Evolutionary conservation across 2,888 invertebrate species (phyloP), one percentile per base, ranked within the genome.

Genomic region (Ectobius pallidus): DNA sequence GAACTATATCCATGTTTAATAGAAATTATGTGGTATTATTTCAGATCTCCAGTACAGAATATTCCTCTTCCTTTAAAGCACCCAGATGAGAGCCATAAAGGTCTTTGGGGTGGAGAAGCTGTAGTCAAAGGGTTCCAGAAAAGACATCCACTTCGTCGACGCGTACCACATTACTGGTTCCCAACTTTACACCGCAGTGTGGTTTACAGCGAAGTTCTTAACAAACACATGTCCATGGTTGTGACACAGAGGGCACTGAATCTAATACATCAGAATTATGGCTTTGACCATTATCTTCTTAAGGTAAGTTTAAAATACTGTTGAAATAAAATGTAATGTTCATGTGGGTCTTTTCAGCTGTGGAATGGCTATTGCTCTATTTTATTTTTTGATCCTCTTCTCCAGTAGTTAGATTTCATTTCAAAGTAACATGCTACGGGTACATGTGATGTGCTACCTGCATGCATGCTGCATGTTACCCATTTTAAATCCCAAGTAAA

Each of bases 61-160:
- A 79, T 89, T 52, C 89, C 92, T 34, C 83, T 98, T 34, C 93
- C 92, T 1, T 80, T 96, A 1, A 88, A 89, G 76, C 92, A 89
- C 81, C 94, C 97, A 0, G 85, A 87, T 46, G 95, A 98, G 84
- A 85, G 91, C 71, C 85, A 97, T 81, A 80, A 89, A 58, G 97
- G 97, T 39, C 86, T 99, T 76, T 99, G 98, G 98, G 99, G 97
- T 75, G 99, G 99, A 9, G 99, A 99, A 85, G 95, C 92, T 39
- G 88, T 99, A 0, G 85, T 99, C 25, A 92, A 95, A 86, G 99
- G 97, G 65, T 94, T 92, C 80, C 87, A 89, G 80, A 92, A 92
- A 79, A 87, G 89, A 62, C 83, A 86, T 69, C 85, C 83, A 2
- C 83, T 82, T 1, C 84, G 84, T 69, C 86, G 91, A 73, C 88